phyloP scores from a whole-genome alignment of 2,888 invertebrate species.

The Physocephala rufipes region DNA sequence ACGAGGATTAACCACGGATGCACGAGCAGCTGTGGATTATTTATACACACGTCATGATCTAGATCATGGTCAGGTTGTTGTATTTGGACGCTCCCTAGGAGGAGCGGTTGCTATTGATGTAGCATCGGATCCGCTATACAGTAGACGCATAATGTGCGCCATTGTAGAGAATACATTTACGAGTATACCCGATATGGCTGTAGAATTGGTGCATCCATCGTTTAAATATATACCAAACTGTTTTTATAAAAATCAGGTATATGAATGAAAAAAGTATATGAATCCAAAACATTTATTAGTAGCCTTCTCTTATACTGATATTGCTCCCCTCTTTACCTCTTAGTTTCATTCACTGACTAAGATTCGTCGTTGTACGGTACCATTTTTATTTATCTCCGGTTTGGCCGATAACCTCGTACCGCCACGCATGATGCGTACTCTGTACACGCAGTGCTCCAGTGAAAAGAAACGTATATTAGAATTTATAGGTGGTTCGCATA shows the following conservation, averaged over 20 bases:
- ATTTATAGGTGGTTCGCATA: conserved; percentile 87
- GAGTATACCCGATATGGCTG: conserved; percentile 92
- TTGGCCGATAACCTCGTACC: conserved; percentile 88
- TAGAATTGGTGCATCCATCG: conserved; percentile 71
- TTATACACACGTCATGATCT: conserved; percentile 82
- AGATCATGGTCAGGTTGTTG: conserved; percentile 82
- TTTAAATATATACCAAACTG: conserved; percentile 84
- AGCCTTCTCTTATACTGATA: neutral
- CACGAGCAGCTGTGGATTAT: conserved; percentile 87
- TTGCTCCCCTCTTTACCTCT: no score
- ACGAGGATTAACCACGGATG: conserved; percentile 86
- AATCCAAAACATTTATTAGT: conserved; percentile 21
- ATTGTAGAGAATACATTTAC: conserved; percentile 96
- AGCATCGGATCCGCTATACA: conserved; percentile 79
- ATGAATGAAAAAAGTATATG: neutral
- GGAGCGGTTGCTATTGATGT: conserved; percentile 93
- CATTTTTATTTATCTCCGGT: conserved; percentile 89
- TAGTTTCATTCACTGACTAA: conserved; percentile 81
- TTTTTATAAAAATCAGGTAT: conserved; percentile 92
- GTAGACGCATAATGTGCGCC: conserved; percentile 83
- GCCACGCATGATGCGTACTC: conserved; percentile 86
- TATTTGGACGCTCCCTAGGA: conserved; percentile 88
- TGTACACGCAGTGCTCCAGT: conserved; percentile 80
- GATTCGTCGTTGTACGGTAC: conserved; percentile 76
- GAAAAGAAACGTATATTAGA: conserved; percentile 79